A percentile compares a stretch with the other conserved stretches of the same genome.
Evolutionary conservation across 2,113 vertebrate genomes (phyloP).

Genomic region (Cinclus cinclus): DNA sequence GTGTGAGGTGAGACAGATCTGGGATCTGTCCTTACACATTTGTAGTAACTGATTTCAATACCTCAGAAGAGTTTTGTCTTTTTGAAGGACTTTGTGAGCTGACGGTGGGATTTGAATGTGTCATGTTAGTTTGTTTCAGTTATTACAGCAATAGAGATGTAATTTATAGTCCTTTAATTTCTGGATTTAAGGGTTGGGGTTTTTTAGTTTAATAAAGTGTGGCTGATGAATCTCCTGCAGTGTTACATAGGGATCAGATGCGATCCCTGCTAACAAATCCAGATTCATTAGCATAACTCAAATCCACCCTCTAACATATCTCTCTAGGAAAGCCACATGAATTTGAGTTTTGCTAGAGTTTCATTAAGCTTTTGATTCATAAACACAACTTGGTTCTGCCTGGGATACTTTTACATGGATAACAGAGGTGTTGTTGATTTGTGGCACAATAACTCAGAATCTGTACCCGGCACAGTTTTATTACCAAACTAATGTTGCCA

Average conservation of each 20-base stretch:
- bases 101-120: not conserved
- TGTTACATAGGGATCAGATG: conserved; percentile 56
- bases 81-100: not conserved
- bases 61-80: not conserved
- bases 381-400: not conserved
- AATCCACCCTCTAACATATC: conserved; percentile 43
- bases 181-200: not conserved
- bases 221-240: conserved; percentile 46
- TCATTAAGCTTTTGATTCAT: conserved; percentile 18
- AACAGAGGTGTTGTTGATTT: not conserved
- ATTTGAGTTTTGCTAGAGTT: not conserved
- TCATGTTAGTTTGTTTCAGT: conserved; percentile 17
- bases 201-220: conserved; percentile 46
- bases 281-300: conserved; percentile 62
- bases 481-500: not conserved
- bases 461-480: not conserved
- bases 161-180: conserved; percentile 45
- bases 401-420: not conserved
- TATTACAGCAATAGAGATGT: conserved; percentile 13
- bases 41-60: not conserved
- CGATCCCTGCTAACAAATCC: conserved; percentile 60
- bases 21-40: not conserved
- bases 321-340: conserved; percentile 45
- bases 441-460: not conserved
- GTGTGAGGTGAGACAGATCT: no score